Base-by-base conservation (phyloP, 2,888 invertebrate genomes). In the Diadromus collaris region DNA sequence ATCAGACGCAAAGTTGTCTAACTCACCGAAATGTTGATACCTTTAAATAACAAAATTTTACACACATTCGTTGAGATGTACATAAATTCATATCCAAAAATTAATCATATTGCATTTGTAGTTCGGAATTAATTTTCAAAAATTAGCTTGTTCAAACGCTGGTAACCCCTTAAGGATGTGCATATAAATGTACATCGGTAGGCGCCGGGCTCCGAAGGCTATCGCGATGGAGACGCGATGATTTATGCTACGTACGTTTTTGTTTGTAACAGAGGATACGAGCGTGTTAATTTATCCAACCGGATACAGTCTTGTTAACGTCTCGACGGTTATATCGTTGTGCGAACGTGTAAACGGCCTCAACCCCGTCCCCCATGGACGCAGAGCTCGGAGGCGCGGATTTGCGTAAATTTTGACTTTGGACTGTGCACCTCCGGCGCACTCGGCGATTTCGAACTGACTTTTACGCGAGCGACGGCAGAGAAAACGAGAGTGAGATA, bases 331-430 rank as follows among this genome's bases (percentile, higher is more conserved):
- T n/a, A 29, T n/a, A 56, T 29, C 29, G 27, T n/a, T 24, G 16
- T 56, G 13, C 29, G 29, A 56, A 54, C 13, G 34, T 65, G 32
- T 16, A 34, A 7, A 32, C 32, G 27, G n/a, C 16, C 13, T 29
- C 24, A n/a, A n/a, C 27, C 64, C 19, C 27, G 13, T 5, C 10
- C 34, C 48, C 32, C 34, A 24, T 32, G 7, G 29, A 34, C 19
- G 13, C 34, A 34, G 34, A 24, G 32, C 21, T 29, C 27, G 29
- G 24, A 41, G 6, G 32, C 32, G 21, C 32, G 44, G 34, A 71
- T 76, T 72, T 68, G 61, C 54, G 67, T 46, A 72, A 68, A 73
- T 77, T 77, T 61, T 63, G 68, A 77, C 72, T 68, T 73, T 64
- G 71, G 60, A 76, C 76, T 58, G 6, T 67, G 46, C 32, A 16